phyloP scores from a whole-genome alignment of 2,888 invertebrate genomes.

The Drosophila dives region DNA sequence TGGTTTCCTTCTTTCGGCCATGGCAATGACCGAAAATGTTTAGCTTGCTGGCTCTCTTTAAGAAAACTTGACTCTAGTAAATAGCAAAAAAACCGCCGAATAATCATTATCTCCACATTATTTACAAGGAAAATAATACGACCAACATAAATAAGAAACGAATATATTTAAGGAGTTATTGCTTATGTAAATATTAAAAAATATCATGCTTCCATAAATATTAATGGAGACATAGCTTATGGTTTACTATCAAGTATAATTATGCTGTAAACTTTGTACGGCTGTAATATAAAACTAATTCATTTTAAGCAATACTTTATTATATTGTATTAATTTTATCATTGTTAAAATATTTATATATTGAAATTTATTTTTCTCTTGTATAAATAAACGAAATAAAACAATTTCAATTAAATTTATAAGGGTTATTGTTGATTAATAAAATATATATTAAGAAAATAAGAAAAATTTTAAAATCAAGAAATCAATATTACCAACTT shows the following conservation, averaged over 20 bases:
- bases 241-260: background rate
- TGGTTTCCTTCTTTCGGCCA: constrained; percentile 41
- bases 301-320: background rate
- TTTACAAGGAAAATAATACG: constrained; percentile 7
- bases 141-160: background rate
- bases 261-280: background rate
- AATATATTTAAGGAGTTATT: background rate
- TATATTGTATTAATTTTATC: background rate
- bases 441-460: background rate
- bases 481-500: background rate
- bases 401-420: background rate
- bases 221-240: constrained; percentile 2
- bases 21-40: constrained; percentile 78
- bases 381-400: background rate
- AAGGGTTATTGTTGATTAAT: background rate
- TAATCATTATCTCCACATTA: constrained; percentile 25
- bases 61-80: constrained; percentile 33
- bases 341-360: background rate
- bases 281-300: too few relatives aligned
- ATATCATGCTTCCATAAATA: background rate
- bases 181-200: background rate
- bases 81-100: constrained; percentile 24
- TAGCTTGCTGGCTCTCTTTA: constrained; percentile 30
- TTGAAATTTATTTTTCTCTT: background rate
- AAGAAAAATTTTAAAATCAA: background rate